Conservation (phyloP, 2,888 invertebrate genomes). For the Thecophora atra region DNA sequence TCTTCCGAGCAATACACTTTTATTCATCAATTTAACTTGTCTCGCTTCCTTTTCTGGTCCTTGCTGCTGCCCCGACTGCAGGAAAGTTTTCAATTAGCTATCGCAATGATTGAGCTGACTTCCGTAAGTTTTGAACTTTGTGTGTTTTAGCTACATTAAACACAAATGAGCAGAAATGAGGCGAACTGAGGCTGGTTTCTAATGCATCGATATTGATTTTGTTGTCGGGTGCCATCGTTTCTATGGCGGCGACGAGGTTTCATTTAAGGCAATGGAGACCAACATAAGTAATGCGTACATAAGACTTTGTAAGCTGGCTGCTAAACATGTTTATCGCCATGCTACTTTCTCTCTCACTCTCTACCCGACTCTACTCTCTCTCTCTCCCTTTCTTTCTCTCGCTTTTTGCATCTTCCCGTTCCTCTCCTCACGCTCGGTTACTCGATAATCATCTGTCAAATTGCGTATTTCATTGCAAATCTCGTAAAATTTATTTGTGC, state of each 20-base stretch:
- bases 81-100: slow-evolving; percentile 5
- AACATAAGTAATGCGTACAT: background rate
- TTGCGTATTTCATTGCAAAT: background rate
- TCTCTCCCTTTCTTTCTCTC: background rate
- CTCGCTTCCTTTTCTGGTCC: background rate
- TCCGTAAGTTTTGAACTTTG: background rate
- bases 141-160: background rate
- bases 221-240: background rate
- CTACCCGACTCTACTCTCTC: background rate
- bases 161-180: background rate
- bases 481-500: background rate
- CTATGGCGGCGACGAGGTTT: background rate
- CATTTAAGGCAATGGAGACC: background rate
- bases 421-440: background rate
- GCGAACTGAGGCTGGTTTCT: background rate
- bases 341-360: background rate
- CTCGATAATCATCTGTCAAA: background rate
- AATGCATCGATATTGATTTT: slow-evolving; percentile 5
- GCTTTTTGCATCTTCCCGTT: no score
- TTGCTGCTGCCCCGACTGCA: background rate
- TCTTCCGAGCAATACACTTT: no score
- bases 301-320: background rate
- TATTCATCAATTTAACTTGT: background rate
- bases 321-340: no score
- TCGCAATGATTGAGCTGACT: background rate